phyloP scores from a whole-genome alignment of 2,888 invertebrate species.

The Apantesis nais region DNA sequence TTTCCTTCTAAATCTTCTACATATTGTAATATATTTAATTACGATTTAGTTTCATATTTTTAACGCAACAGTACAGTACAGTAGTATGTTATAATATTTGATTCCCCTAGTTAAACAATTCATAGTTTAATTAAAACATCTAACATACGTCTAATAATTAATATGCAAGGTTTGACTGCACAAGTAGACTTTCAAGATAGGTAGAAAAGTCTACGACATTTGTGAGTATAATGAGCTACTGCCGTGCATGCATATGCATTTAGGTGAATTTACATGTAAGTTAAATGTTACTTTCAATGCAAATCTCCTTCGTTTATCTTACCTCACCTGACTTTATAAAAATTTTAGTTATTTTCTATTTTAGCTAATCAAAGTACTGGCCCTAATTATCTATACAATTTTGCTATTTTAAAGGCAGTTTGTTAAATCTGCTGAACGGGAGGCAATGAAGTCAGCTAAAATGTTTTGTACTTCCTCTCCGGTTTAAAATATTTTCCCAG shows the following conservation, averaged over 20 bases:
- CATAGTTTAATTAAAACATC: neutral
- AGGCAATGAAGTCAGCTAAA: too few species aligned
- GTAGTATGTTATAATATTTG: neutral
- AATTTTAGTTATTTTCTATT: too few species aligned
- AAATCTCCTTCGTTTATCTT: neutral
- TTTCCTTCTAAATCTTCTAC: too few species aligned
- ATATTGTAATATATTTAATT: neutral
- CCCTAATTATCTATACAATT: too few species aligned
- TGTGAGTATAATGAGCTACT: conserved; percentile 3
- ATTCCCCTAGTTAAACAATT: neutral
- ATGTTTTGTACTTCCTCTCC: too few species aligned
- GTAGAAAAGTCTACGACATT: neutral
- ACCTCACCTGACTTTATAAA: too few species aligned
- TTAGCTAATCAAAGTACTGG: too few species aligned
- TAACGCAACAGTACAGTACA: neutral
- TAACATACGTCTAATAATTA: neutral
- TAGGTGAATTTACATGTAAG: neutral
- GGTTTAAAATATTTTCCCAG: too few species aligned
- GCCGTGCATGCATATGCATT: neutral
- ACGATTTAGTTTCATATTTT: neutral
- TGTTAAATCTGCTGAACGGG: too few species aligned
- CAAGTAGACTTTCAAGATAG: neutral
- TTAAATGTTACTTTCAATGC: neutral
- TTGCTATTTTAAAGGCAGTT: too few species aligned
- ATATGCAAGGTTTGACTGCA: neutral